These are phyloP conservation scores for Neelides folsomi DNA, from an alignment of 2,888 invertebrate species.

Conservation along the genomic window DNA sequence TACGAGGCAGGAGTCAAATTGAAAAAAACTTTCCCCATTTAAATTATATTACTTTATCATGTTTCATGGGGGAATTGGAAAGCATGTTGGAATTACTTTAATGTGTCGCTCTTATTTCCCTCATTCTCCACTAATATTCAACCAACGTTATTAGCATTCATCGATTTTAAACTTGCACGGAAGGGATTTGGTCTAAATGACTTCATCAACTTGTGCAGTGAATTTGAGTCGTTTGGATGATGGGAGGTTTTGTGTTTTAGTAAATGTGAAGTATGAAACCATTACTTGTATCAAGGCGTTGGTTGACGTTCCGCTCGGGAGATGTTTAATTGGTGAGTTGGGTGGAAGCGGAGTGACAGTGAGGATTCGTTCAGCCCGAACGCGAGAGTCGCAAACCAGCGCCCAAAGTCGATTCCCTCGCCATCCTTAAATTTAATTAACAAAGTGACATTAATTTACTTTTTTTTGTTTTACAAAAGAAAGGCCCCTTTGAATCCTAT, in stretches of 20 bases:
- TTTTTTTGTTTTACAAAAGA: constrained; percentile 3
- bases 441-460: not conserved
- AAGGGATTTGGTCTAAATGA: too few species aligned
- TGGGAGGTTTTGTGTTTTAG: not conserved
- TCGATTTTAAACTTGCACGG: too few species aligned
- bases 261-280: not conserved
- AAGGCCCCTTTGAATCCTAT: not conserved
- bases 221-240: not conserved
- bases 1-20: too few species aligned
- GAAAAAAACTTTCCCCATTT: too few species aligned
- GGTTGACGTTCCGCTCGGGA: constrained; percentile 7
- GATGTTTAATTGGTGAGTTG: constrained; percentile 40
- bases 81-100: too few species aligned
- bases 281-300: constrained; percentile 14
- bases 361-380: constrained; percentile 62
- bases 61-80: too few species aligned
- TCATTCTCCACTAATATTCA: too few species aligned
- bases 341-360: constrained; percentile 52
- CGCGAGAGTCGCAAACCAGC: constrained; percentile 65
- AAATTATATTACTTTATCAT: too few species aligned
- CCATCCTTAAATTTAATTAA: constrained; percentile 44
- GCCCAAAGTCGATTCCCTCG: constrained; percentile 84
- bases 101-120: too few species aligned
- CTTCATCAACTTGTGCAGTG: too few species aligned
- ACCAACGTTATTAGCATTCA: too few species aligned